Percentiles rank a stretch among this genome's conserved stretches.
These are phyloP conservation scores for Geophilus truncorum DNA, from an alignment of 2,888 invertebrate genomes.

Conservation along the genomic window DNA sequence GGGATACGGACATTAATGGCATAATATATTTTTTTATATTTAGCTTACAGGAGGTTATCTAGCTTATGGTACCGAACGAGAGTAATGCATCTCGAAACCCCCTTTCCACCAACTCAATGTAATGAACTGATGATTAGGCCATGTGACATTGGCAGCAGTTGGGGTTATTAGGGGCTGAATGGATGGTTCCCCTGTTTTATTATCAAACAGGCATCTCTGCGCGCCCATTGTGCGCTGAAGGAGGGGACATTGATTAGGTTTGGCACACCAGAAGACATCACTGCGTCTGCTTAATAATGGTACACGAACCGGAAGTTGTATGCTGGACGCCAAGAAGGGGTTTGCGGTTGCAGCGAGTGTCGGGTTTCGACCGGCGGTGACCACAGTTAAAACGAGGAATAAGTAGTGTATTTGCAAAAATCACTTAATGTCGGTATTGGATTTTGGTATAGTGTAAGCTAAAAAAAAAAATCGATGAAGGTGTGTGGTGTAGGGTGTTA, in stretches of 20 bases:
- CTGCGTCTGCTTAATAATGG: neutral
- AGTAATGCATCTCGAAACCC: neutral
- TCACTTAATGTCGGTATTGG: neutral
- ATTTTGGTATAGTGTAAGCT: neutral
- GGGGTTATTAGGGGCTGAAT: conserved; percentile 12
- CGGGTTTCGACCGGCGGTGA: neutral
- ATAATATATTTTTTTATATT: neutral
- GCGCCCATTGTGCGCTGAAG: neutral
- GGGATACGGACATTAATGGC: neutral
- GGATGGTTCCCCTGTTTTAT: conserved; percentile 16
- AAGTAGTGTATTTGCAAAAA: neutral
- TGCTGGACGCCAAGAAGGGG: neutral
- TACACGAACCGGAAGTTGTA: neutral
- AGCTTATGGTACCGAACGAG: neutral
- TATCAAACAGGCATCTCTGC: conserved; percentile 18
- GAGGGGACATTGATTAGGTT: conserved; percentile 20
- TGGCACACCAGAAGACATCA: conserved; percentile 10
- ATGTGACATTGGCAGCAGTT: conserved; percentile 20
- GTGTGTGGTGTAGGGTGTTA: neutral
- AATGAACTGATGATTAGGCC: conserved; percentile 16
- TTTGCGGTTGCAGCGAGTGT: neutral
- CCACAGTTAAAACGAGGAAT: too few relatives aligned
- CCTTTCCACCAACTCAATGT: conserved; percentile 1
- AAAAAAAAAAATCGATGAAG: neutral
- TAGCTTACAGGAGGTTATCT: neutral